A percentile compares a stretch with the other conserved stretches of the same genome.
Conservation (phyloP, 1,140 invertebrate genomes). For the Oscheius sp. region DNA sequence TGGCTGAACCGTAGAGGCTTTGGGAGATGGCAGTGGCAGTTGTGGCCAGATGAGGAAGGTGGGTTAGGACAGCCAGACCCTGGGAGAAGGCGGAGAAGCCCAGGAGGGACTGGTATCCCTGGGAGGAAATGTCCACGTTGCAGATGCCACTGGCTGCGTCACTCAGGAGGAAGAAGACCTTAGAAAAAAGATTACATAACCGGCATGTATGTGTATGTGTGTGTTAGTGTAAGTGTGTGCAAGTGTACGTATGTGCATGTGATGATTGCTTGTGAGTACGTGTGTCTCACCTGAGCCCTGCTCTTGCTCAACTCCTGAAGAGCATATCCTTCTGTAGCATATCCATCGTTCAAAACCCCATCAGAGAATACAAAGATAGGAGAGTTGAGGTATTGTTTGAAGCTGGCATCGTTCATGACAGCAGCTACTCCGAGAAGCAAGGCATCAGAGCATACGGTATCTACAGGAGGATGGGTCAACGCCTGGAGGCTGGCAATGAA, state of each 20-base stretch:
- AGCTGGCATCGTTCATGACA: background rate
- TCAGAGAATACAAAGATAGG: slow-evolving; percentile 38
- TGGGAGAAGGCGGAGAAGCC: slow-evolving; percentile 7
- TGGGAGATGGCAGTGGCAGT: background rate
- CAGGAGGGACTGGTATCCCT: slow-evolving; percentile 14
- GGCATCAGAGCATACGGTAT: slow-evolving; percentile 27
- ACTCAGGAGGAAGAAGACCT: slow-evolving; percentile 26
- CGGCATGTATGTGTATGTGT: background rate
- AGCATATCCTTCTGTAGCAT: slow-evolving; percentile 1
- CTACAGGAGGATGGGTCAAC: slow-evolving; percentile 16
- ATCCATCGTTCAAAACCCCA: slow-evolving; percentile 24
- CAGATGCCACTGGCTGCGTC: slow-evolving; percentile 20
- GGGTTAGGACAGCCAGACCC: slow-evolving; percentile 20
- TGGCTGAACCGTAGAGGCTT: background rate
- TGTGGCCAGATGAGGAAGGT: background rate
- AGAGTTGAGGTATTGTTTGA: slow-evolving; percentile 1
- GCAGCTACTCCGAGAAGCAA: background rate
- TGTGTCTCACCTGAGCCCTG: background rate
- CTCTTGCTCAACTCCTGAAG: slow-evolving; percentile 7
- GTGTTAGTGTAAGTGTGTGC: background rate
- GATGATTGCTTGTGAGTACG: too few species aligned
- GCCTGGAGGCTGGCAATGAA: slow-evolving; percentile 1
- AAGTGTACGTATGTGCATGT: background rate
- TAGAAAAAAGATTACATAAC: too few species aligned
- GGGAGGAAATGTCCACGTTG: slow-evolving; percentile 14